Base-by-base conservation (phyloP, 2,797 vertebrate genomes). In the Cercopithecus hamlyni region DNA sequence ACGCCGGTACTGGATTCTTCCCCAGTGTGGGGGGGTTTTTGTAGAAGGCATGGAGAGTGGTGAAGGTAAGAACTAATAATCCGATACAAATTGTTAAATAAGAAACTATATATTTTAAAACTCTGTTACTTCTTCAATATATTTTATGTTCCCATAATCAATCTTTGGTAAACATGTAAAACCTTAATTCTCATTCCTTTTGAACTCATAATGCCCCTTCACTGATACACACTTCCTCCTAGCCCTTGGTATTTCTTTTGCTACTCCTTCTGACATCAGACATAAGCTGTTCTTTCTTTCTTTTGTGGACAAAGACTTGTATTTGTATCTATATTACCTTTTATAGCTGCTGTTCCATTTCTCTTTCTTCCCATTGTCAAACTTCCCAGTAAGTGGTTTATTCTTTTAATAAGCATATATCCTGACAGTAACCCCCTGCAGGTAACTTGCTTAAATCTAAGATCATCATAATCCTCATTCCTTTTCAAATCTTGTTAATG, bases 1-100 rank as follows among this genome's bases (percentile, higher is more conserved):
- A 97, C 99, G 99, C n/a, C 98, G 99, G 14, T 99, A 99, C 98
- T 99, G 99, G 99, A 99, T 99, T 94, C 99, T 99, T 95, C 99
- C 99, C 4, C 99, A 99, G 4, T 99, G 99, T 67, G 99, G 99
- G 2, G 99, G 99, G 0, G 93, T 99, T 98, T 99, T 99, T 98
- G 99, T 99, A 50, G 99, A 99, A 99, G 99, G 99, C 98, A 99
- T 99, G 99, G 99, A 99, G 97, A 99, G 99, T 50, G 98, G 99
- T 36, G 99, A 99, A 99, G 99, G 99, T 99, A 98, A 98, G 98
- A 97, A 77, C n/a, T 27, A 0, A 36, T 26, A 72, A 73, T 72
- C 58, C 80, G 9, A 83, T 94, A 80, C 24, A 86, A 64, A 75
- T 0, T 75, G 79, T 88, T 81, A 22, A 36, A 10, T 43, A 67